Evolutionary conservation across 2,888 invertebrate genomes (phyloP).

Genomic region (Ochropacha duplaris): DNA sequence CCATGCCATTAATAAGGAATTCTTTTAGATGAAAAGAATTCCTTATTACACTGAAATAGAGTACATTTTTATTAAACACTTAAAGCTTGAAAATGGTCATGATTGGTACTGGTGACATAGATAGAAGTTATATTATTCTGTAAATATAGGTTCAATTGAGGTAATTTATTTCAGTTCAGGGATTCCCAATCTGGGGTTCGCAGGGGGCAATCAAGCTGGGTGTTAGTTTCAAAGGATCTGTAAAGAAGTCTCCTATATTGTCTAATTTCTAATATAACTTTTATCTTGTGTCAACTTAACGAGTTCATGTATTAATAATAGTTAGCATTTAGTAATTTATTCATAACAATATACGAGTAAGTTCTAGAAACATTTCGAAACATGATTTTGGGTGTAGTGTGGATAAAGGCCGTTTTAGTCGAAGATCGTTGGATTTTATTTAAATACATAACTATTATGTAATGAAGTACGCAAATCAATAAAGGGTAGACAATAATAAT

Average conservation of each 20-base stretch:
- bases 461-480: too few relatives aligned
- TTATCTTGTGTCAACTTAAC: not conserved
- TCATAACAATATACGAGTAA: not conserved
- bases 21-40: too few relatives aligned
- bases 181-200: not conserved
- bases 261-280: not conserved
- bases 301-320: not conserved
- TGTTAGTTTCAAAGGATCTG: too few relatives aligned
- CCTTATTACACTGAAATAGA: not conserved
- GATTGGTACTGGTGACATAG: not conserved
- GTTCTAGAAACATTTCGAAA: slow-evolving; percentile 12
- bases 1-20: not conserved
- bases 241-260: not conserved
- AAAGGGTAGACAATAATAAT: not conserved
- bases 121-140: not conserved
- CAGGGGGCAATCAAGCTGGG: too few relatives aligned
- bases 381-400: slow-evolving; percentile 20
- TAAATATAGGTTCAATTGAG: not conserved
- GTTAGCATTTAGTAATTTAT: not conserved
- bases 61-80: not conserved
- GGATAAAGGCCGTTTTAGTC: not conserved
- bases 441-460: not conserved
- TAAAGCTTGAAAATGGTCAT: not conserved
- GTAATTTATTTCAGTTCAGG: not conserved
- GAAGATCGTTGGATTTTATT: not conserved